These are phyloP conservation scores for Thomomys bottae DNA, from an alignment of 2,113 vertebrate species.

Conservation along the genomic window DNA sequence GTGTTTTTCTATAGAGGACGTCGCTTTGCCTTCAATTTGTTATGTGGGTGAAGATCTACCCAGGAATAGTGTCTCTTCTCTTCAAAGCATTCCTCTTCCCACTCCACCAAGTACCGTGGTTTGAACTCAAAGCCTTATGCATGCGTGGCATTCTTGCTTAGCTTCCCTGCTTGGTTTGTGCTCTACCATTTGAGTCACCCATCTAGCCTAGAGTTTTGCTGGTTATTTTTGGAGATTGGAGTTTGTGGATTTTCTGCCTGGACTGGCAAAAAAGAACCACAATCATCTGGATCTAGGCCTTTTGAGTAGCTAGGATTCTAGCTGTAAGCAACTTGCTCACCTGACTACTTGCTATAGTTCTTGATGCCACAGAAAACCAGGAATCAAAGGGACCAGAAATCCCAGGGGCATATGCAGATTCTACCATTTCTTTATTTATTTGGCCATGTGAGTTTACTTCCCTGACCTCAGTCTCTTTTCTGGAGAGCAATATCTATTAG, in stretches of 20 bases:
- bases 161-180: no score
- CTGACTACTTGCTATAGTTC: neutral
- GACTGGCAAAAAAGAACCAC: no score
- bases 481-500: neutral
- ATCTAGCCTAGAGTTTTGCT: no score
- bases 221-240: no score
- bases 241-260: no score
- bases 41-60: neutral
- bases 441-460: neutral
- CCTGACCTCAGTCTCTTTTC: neutral
- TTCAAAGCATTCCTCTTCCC: neutral
- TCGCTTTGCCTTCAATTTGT: neutral
- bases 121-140: no score
- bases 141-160: no score
- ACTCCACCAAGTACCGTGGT: no score
- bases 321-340: no score
- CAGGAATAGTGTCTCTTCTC: neutral
- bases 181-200: no score
- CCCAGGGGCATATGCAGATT: neutral
- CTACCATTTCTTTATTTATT: neutral
- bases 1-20: neutral
- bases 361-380: neutral
- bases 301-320: no score
- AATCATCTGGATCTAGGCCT: no score
- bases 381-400: neutral